Conservation (phyloP, 2,113 vertebrate genomes). For the Cisticola juncidis region DNA sequence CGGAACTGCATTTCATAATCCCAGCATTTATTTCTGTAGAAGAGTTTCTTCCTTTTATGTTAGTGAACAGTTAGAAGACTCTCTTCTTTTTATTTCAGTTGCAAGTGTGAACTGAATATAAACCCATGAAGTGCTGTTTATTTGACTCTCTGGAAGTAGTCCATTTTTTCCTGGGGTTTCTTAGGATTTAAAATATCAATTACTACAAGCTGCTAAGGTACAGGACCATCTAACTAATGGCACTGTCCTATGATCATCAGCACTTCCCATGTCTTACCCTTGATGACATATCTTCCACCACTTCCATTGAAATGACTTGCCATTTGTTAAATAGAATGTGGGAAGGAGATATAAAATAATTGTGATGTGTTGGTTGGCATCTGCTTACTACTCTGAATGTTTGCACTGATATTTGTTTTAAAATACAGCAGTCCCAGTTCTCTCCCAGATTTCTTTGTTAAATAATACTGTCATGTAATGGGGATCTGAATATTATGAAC, state of each 20-base stretch:
- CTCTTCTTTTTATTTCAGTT: not conserved
- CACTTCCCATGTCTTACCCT: not conserved
- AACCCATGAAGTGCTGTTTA: not conserved
- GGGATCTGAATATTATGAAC: not conserved
- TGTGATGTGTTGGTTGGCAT: not conserved
- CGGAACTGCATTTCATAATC: not conserved
- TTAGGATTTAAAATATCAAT: not conserved
- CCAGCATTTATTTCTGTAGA: not conserved
- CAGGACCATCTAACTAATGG: not conserved
- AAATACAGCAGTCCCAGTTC: not conserved
- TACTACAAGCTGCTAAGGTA: not conserved
- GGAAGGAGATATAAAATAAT: not conserved
- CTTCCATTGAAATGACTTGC: not conserved
- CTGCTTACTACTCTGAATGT: not conserved
- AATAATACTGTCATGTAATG: not conserved
- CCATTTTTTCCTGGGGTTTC: not conserved
- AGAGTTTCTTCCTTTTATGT: constrained; percentile 18
- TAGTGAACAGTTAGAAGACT: constrained; percentile 4
- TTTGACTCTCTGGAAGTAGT: not conserved
- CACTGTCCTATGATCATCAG: not conserved
- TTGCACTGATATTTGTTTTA: not conserved
- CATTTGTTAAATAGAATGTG: not conserved
- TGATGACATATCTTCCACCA: not conserved
- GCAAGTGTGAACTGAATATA: constrained; percentile 15
- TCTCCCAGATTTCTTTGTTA: not conserved